These are phyloP conservation scores for Beroe ovata DNA, from an alignment of 37 sponge, comb jelly and placozoan species.

Conservation along the genomic window DNA sequence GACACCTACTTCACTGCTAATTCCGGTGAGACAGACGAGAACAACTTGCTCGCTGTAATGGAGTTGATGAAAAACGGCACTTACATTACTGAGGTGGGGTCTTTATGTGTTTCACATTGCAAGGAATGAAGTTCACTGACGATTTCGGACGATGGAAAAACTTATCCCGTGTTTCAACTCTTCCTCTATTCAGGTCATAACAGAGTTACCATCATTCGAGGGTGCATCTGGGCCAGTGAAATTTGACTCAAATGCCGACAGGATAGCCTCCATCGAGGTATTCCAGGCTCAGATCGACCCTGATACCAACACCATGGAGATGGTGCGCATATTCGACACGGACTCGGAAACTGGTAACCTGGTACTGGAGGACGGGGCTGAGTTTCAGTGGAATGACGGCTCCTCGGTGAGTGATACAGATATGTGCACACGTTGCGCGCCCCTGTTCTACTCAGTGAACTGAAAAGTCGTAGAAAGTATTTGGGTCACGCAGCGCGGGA, in stretches of 20 bases:
- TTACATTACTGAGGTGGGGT: background rate
- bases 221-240: conserved; percentile 28
- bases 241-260: conserved; percentile 50
- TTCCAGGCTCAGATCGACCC: conserved; percentile 27
- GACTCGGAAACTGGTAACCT: background rate
- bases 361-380: background rate
- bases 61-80: conserved; percentile 23
- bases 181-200: conserved; percentile 9
- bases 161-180: no score
- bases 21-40: background rate
- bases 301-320: background rate
- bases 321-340: conserved; percentile 49
- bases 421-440: no score
- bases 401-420: background rate
- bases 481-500: no score
- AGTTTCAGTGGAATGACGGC: conserved; percentile 60
- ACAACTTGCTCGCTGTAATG: background rate
- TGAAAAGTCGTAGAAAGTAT: no score
- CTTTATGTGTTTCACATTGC: no score
- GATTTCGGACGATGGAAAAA: no score
- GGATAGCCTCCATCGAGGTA: conserved; percentile 46
- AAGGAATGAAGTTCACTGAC: no score
- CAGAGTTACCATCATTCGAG: background rate
- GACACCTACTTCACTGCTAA: background rate
- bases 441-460: no score